These are phyloP conservation scores for Julus scanicus DNA, from an alignment of 2,888 invertebrate species.

Conservation along the genomic window DNA sequence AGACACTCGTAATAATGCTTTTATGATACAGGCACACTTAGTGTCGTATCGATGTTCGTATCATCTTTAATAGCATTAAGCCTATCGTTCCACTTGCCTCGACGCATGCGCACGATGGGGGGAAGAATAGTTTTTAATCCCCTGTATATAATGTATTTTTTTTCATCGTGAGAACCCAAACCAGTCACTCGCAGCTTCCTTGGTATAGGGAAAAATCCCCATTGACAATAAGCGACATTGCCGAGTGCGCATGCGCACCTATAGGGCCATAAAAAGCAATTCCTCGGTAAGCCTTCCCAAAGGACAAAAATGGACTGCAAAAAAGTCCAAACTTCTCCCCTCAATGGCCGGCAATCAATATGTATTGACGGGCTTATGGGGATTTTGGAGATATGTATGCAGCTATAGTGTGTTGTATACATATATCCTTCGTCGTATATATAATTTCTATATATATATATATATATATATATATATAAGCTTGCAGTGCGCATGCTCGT, in stretches of 20 bases:
- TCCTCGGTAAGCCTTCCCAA: not conserved
- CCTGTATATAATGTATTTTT: not conserved
- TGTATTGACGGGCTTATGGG: not conserved
- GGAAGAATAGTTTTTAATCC: slow-evolving; percentile 11
- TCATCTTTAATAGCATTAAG: not conserved
- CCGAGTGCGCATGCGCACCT: not conserved
- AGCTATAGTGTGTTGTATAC: not conserved
- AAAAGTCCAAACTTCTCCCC: not conserved
- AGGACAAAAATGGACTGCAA: not conserved
- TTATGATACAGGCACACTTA: slow-evolving; percentile 11
- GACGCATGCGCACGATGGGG: not conserved
- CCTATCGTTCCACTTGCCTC: not conserved
- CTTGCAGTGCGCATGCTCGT: not conserved
- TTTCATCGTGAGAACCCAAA: not conserved
- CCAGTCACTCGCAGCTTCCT: not conserved
- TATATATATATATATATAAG: not conserved
- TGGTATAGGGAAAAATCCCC: not conserved
- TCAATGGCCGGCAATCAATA: slow-evolving; percentile 1
- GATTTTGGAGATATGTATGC: not conserved
- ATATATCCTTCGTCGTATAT: not conserved
- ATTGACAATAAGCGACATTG: not conserved
- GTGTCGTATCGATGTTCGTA: slow-evolving; percentile 20
- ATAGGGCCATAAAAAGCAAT: slow-evolving; percentile 7
- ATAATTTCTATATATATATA: not conserved
- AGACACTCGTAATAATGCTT: slow-evolving; percentile 22